phyloP scores from a whole-genome alignment of 2,113 vertebrate genomes.

The Saiga tatarica region DNA sequence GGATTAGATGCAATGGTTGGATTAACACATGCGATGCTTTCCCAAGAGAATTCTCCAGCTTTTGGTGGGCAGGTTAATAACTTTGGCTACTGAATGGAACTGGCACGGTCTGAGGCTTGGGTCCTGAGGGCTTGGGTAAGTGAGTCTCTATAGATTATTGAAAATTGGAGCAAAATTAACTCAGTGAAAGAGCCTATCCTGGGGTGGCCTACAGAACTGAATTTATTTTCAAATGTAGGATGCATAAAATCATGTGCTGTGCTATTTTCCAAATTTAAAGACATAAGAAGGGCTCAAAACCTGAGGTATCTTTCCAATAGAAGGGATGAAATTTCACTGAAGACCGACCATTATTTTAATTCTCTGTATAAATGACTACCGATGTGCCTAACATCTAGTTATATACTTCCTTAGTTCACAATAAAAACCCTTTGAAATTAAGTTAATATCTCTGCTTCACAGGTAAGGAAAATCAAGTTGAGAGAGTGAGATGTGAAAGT shows the following conservation, averaged over 20 bases:
- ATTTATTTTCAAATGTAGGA: slow-evolving; percentile 15
- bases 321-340: background rate
- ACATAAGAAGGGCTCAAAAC: background rate
- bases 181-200: background rate
- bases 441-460: background rate
- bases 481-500: background rate
- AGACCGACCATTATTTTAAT: background rate
- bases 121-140: background rate
- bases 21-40: background rate
- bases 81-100: background rate
- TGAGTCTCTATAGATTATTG: background rate
- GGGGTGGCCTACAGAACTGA: background rate
- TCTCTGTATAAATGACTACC: background rate
- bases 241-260: background rate
- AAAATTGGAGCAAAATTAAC: slow-evolving; percentile 23
- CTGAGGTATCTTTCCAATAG: background rate
- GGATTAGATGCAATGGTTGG: background rate
- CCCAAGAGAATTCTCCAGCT: background rate
- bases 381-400: background rate
- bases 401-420: background rate
- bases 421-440: background rate
- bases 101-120: background rate
- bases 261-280: background rate
- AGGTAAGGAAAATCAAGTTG: background rate
- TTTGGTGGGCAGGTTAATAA: slow-evolving; percentile 7